phyloP scores from a whole-genome alignment of 2,888 invertebrate genomes.

The Tanytarsus gracilentus region DNA sequence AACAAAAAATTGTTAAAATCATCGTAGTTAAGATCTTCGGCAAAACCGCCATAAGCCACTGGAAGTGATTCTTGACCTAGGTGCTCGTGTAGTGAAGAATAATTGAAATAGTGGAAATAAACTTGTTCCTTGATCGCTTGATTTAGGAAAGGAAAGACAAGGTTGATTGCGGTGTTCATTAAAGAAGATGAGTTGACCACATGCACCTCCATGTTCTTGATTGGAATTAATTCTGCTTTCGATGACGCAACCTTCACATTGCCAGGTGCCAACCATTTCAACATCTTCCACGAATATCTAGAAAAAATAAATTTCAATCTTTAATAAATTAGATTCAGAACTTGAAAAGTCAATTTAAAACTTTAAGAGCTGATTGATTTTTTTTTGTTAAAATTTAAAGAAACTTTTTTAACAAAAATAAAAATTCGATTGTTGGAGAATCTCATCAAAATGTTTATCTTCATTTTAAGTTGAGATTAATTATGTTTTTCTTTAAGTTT shows the following conservation, averaged over 20 bases:
- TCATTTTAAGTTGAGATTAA: no score
- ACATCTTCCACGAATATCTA: constrained; percentile 29
- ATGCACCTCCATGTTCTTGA: constrained; percentile 24
- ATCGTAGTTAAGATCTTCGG: constrained; percentile 32
- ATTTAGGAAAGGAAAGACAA: constrained; percentile 24
- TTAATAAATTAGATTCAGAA: not conserved
- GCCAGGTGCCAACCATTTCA: constrained; percentile 25
- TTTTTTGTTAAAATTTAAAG: no score
- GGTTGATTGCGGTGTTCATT: constrained; percentile 19
- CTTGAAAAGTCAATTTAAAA: not conserved
- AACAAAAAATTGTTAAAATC: constrained; percentile 22
- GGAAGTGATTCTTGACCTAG: constrained; percentile 38
- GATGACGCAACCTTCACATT: constrained; percentile 26
- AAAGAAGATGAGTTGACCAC: constrained; percentile 26
- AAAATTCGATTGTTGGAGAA: no score
- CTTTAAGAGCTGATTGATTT: not conserved
- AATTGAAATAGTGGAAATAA: constrained; percentile 37
- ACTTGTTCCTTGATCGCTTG: constrained; percentile 31
- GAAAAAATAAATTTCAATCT: not conserved
- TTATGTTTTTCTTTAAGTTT: no score
- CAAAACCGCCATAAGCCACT: constrained; percentile 38
- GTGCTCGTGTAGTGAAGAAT: constrained; percentile 37
- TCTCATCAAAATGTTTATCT: no score
- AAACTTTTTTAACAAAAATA: no score
- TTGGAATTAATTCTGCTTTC: constrained; percentile 25